These are phyloP conservation scores for Clupea harengus DNA, from an alignment of 2,113 vertebrate species.

Conservation along the genomic window DNA sequence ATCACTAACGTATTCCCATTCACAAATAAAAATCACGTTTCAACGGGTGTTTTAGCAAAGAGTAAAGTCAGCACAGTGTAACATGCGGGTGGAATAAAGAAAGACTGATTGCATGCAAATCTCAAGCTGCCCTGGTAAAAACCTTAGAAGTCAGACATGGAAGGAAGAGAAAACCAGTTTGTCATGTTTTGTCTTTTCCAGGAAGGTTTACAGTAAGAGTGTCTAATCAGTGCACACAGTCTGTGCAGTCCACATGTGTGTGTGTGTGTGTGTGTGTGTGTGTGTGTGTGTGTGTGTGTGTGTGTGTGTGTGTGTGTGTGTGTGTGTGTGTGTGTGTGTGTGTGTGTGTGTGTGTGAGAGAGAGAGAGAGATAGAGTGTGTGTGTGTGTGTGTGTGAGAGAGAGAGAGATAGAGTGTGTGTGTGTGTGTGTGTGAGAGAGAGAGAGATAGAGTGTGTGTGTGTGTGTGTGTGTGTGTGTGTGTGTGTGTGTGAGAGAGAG, in stretches of 20 bases:
- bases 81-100: neutral
- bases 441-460: too few species aligned
- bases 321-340: neutral
- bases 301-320: neutral
- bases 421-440: too few species aligned
- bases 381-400: too few species aligned
- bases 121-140: neutral
- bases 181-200: slow-evolving; percentile 4
- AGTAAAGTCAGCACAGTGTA: slow-evolving; percentile 1
- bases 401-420: too few species aligned
- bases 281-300: slow-evolving; percentile 1
- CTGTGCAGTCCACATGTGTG: neutral
- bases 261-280: neutral
- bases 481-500: neutral
- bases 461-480: neutral
- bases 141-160: neutral
- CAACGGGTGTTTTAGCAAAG: neutral
- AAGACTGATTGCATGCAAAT: neutral
- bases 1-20: neutral
- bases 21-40: neutral
- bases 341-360: neutral
- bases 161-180: neutral
- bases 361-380: too few species aligned
- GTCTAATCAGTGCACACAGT: neutral
- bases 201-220: neutral